phyloP scores from a whole-genome alignment of 2,888 invertebrate species.

The Dasysyrphus albostriatus region DNA sequence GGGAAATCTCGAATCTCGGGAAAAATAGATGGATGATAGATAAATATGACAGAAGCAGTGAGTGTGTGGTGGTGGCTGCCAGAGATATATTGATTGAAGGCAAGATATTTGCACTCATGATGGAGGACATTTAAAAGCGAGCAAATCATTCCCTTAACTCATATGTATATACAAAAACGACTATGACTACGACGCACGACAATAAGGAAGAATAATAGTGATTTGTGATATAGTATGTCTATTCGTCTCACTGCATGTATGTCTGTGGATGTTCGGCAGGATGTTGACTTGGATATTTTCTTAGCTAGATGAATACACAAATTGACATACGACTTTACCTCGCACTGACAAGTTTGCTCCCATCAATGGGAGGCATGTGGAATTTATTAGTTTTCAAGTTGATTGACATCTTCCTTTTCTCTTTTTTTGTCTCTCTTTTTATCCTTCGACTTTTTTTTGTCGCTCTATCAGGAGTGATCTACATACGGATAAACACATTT shows the following conservation, averaged over 20 bases:
- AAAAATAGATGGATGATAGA: slow-evolving; percentile 66
- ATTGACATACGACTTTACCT: slow-evolving; percentile 65
- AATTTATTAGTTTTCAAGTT: slow-evolving; percentile 73
- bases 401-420: slow-evolving; percentile 67
- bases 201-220: slow-evolving; percentile 46
- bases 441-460: slow-evolving; percentile 6
- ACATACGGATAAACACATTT: slow-evolving; percentile 24
- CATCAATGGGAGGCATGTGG: slow-evolving; percentile 41
- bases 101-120: slow-evolving; percentile 73
- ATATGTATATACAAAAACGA: neutral
- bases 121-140: slow-evolving; percentile 69
- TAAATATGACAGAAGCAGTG: slow-evolving; percentile 67
- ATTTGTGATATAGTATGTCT: slow-evolving; percentile 49
- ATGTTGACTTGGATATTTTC: slow-evolving; percentile 69
- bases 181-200: slow-evolving; percentile 8
- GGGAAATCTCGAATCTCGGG: slow-evolving; percentile 25
- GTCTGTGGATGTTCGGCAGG: slow-evolving; percentile 21
- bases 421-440: neutral
- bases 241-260: neutral
- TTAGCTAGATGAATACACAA: slow-evolving; percentile 61
- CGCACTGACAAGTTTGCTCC: slow-evolving; percentile 55
- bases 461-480: neutral
- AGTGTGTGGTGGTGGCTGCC: slow-evolving; percentile 50
- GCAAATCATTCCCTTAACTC: slow-evolving; percentile 59
- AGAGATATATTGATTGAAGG: slow-evolving; percentile 67